Evolutionary conservation across 2,113 vertebrate genomes (phyloP).

Genomic region (Vireo altiloquus): DNA sequence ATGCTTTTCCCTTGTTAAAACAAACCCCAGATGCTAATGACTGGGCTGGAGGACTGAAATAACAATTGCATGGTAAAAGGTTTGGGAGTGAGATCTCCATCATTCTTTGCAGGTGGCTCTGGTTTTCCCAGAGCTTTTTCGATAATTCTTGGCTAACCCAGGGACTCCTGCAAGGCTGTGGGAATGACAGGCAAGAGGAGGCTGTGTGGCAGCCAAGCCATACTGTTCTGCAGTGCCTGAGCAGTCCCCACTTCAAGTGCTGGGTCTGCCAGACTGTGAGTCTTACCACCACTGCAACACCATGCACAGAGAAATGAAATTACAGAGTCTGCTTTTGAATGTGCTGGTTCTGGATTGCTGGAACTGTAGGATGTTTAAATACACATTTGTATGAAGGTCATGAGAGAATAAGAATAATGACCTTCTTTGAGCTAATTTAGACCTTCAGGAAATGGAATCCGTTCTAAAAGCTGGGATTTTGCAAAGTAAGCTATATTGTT

Average conservation of each 20-base stretch:
- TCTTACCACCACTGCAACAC: background rate
- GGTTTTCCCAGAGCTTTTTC: background rate
- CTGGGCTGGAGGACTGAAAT: background rate
- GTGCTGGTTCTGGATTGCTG: background rate
- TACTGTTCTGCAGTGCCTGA: background rate
- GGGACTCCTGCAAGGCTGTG: background rate
- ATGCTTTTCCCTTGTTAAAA: background rate
- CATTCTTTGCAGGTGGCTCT: background rate
- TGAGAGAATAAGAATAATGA: background rate
- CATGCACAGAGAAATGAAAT: background rate
- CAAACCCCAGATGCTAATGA: background rate
- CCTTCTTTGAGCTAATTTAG: background rate
- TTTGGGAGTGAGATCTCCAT: background rate
- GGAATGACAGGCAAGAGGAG: background rate
- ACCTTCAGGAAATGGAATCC: background rate
- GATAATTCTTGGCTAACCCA: background rate
- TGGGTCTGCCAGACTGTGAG: background rate
- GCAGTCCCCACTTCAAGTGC: fast-evolving
- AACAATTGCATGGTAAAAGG: background rate
- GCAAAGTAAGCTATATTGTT: background rate
- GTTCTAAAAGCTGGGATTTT: background rate
- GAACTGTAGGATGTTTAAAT: background rate
- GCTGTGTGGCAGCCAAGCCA: background rate
- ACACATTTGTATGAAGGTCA: background rate
- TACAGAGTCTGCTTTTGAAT: background rate